These are phyloP conservation scores for Steinernema feltiae DNA, from an alignment of 1,140 invertebrate genomes.

Conservation along the genomic window DNA sequence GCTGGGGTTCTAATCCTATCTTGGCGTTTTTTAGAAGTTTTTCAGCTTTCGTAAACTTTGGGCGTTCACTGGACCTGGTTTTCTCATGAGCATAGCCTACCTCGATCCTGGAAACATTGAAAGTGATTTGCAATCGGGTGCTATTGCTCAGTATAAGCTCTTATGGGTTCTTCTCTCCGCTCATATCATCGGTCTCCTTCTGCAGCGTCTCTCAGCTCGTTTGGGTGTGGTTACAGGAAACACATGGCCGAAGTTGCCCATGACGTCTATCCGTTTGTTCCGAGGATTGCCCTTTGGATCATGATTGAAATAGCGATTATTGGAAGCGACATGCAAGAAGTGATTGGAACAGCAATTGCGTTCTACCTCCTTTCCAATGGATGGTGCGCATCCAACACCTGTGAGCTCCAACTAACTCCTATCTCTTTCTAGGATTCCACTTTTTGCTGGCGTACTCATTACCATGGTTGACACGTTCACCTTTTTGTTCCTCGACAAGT, in stretches of 20 bases:
- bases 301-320: constrained; percentile 92
- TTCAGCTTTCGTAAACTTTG: constrained; percentile 79
- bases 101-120: constrained; percentile 86
- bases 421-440: constrained; percentile 68
- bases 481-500: constrained; percentile 82
- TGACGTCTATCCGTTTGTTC: constrained; percentile 71
- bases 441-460: constrained; percentile 78
- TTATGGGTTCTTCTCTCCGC: constrained; percentile 81
- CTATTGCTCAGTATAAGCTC: constrained; percentile 63
- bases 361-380: constrained; percentile 79
- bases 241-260: constrained; percentile 60
- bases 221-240: constrained; percentile 68
- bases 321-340: constrained; percentile 83
- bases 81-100: constrained; percentile 85
- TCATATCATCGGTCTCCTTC: constrained; percentile 75
- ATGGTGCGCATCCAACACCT: no score
- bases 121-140: constrained; percentile 75
- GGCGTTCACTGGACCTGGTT: constrained; percentile 83
- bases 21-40: constrained; percentile 13
- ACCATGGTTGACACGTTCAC: constrained; percentile 84
- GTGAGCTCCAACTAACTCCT: no score
- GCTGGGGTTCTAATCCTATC: not conserved
- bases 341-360: constrained; percentile 67
- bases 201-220: constrained; percentile 76
- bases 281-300: constrained; percentile 76